Conservation (phyloP, 2,888 invertebrate genomes). For the Melanophora roralis region DNA sequence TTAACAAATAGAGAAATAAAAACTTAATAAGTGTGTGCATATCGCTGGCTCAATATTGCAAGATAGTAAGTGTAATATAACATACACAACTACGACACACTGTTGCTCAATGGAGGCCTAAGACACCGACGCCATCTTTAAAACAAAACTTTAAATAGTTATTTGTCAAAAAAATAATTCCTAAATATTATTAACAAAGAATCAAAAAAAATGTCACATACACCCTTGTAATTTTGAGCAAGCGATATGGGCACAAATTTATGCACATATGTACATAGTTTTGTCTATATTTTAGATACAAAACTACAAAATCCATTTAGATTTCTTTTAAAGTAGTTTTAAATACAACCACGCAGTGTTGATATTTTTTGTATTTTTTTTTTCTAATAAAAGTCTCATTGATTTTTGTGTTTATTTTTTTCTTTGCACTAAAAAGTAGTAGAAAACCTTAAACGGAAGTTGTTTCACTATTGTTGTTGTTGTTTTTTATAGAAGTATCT, state of each 20-base stretch:
- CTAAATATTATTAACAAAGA: too few relatives aligned
- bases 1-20: neutral
- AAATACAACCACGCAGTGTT: constrained; percentile 61
- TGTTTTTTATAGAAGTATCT: neutral
- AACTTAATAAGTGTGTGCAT: constrained; percentile 22
- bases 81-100: too few relatives aligned
- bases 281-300: neutral
- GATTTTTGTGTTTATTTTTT: constrained; percentile 35
- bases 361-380: constrained; percentile 22
- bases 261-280: too few relatives aligned
- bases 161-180: too few relatives aligned
- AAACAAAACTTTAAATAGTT: too few relatives aligned
- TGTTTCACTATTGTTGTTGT: constrained; percentile 42
- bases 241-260: too few relatives aligned
- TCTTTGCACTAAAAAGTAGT: constrained; percentile 15
- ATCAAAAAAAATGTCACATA: too few relatives aligned
- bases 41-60: too few relatives aligned
- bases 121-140: too few relatives aligned
- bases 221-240: too few relatives aligned
- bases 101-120: too few relatives aligned
- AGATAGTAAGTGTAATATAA: too few relatives aligned
- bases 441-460: constrained; percentile 63
- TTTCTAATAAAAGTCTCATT: constrained; percentile 39
- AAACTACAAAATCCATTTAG: constrained; percentile 50
- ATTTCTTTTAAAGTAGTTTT: constrained; percentile 60